phyloP scores from a whole-genome alignment of 2,797 vertebrate genomes.

The Lacerta bilineata region DNA sequence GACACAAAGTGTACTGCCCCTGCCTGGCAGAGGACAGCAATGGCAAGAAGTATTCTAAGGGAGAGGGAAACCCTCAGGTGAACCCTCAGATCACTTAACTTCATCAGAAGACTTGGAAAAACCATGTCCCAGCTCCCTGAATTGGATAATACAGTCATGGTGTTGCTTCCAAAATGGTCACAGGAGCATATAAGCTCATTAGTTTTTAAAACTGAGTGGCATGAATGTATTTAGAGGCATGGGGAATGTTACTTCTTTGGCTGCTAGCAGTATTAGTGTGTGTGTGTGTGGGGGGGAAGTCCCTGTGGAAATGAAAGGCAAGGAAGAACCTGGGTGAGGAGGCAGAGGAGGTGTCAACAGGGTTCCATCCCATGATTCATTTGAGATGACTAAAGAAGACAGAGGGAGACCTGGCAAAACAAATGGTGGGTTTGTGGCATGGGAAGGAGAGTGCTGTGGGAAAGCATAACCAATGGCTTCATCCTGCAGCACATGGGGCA shows the following conservation, averaged over 20 bases:
- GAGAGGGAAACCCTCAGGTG: too few relatives aligned
- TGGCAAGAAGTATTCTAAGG: background rate
- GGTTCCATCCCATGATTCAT: background rate
- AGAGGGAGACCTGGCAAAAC: background rate
- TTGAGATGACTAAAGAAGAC: background rate
- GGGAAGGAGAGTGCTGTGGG: background rate
- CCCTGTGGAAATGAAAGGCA: background rate
- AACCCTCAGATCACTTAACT: background rate
- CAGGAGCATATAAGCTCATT: constrained; percentile 15
- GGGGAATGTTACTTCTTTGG: background rate
- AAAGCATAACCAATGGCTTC: too few relatives aligned
- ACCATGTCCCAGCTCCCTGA: background rate
- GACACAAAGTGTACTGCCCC: background rate
- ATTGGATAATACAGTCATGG: background rate
- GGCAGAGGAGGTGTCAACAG: background rate
- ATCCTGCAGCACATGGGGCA: too few relatives aligned
- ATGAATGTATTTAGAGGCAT: constrained; percentile 3
- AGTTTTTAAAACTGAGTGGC: constrained; percentile 5
- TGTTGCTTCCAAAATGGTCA: constrained; percentile 1
- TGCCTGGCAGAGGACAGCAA: background rate
- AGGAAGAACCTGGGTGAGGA: background rate
- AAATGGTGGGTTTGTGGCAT: background rate
- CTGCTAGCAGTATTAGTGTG: background rate
- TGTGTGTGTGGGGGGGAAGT: background rate
- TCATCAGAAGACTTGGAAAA: background rate